These are phyloP conservation scores for Hirudo medicinalis DNA, from an alignment of 1,140 invertebrate species.

Conservation along the genomic window DNA sequence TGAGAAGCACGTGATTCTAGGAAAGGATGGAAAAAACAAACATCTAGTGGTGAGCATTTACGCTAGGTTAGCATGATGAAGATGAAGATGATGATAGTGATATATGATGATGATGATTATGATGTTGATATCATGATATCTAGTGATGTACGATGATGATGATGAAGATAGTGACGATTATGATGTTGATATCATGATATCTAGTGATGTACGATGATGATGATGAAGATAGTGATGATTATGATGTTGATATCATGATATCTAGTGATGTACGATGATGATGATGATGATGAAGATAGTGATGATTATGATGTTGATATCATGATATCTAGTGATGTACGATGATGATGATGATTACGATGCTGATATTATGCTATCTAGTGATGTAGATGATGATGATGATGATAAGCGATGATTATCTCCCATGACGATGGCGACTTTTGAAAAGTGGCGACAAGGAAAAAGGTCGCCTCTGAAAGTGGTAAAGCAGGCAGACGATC, in stretches of 20 bases:
- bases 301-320: not conserved
- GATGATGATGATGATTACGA: not conserved
- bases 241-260: too few relatives aligned
- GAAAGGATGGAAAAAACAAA: too few relatives aligned
- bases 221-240: constrained; percentile 1
- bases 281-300: not conserved
- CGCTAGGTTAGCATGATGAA: not conserved
- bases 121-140: too few relatives aligned
- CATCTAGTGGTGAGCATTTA: too few relatives aligned
- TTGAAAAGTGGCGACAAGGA: not conserved
- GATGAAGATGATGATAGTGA: not conserved
- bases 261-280: too few relatives aligned
- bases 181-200: too few relatives aligned
- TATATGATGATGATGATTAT: not conserved
- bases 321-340: not conserved
- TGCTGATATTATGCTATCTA: too few relatives aligned
- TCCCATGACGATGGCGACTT: not conserved
- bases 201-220: too few relatives aligned
- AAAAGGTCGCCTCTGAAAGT: not conserved
- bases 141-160: too few relatives aligned
- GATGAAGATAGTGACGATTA: not conserved
- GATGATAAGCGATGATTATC: constrained; percentile 5
- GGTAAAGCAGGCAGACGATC: not conserved
- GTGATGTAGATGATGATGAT: not conserved
- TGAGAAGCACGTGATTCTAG: too few relatives aligned